These are phyloP conservation scores for Meandrusa payeni DNA, from an alignment of 2,888 invertebrate genomes.

Conservation along the genomic window DNA sequence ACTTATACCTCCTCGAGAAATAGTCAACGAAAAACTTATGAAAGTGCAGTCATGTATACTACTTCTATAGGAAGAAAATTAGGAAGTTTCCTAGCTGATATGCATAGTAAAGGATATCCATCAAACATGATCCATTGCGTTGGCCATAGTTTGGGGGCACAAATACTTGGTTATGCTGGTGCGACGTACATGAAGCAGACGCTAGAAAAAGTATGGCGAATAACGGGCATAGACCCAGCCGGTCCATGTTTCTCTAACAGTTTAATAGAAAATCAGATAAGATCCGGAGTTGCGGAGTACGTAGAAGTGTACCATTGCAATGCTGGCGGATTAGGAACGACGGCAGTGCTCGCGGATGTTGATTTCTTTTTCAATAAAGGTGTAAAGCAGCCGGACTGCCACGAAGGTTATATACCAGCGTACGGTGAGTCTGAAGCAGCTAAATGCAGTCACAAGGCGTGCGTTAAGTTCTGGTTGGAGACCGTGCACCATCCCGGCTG, in stretches of 20 bases:
- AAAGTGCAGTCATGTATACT: conserved; percentile 54
- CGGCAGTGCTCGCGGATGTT: conserved; percentile 72
- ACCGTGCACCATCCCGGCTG: conserved; percentile 51
- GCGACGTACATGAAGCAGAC: conserved; percentile 50
- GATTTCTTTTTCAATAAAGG: conserved; percentile 82
- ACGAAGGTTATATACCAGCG: conserved; percentile 52
- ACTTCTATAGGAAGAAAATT: conserved; percentile 59
- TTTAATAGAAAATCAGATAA: conserved; percentile 64
- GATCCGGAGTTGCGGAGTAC: conserved; percentile 77
- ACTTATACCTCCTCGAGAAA: conserved; percentile 57
- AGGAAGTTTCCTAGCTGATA: conserved; percentile 51
- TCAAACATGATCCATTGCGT: conserved; percentile 62
- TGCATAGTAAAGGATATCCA: conserved; percentile 50
- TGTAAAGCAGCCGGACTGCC: conserved; percentile 76
- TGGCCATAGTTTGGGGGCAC: conserved; percentile 67
- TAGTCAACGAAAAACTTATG: conserved; percentile 60
- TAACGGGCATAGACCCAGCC: conserved; percentile 69
- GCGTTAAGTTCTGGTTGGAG: conserved; percentile 56
- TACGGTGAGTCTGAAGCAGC: conserved; percentile 61
- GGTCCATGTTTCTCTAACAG: conserved; percentile 71
- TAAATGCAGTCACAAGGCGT: conserved; percentile 69
- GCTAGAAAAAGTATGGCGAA: conserved; percentile 54
- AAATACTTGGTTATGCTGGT: conserved; percentile 60
- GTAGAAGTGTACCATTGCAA: conserved; percentile 83
- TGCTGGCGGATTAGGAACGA: conserved; percentile 75